Percentiles rank a stretch among this genome's conserved stretches.
Conservation (phyloP, 2,113 vertebrate species). For the Thomomys bottae region DNA sequence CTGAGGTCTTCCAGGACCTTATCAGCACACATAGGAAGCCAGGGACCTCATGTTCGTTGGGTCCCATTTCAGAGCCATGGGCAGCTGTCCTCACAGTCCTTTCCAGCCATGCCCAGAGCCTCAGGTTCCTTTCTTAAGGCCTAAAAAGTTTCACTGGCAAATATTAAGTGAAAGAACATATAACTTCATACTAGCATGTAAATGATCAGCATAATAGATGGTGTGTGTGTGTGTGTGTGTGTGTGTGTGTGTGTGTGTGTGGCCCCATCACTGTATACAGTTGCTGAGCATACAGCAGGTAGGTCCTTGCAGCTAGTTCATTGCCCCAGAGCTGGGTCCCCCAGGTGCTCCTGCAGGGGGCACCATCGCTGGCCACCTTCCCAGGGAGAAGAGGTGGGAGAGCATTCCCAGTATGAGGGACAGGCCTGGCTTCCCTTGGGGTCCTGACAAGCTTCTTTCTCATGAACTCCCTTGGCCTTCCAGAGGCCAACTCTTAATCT, state of each 20-base stretch:
- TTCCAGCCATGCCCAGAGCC: no score
- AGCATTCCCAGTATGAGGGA: not conserved
- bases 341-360: not conserved
- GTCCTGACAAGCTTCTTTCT: conserved; percentile 50
- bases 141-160: no score
- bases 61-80: no score
- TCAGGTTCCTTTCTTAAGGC: no score
- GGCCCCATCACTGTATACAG: not conserved
- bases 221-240: not conserved
- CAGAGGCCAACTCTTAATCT: not conserved
- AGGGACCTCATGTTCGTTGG: no score
- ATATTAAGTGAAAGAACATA: no score
- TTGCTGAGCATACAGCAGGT: not conserved
- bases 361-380: not conserved
- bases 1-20: no score
- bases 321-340: not conserved
- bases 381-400: not conserved
- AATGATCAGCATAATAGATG: no score
- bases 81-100: no score
- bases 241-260: not conserved
- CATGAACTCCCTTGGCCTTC: conserved; percentile 64
- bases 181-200: no score
- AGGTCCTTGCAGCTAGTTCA: not conserved
- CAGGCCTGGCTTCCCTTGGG: conserved; percentile 20
- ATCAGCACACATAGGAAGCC: no score